A percentile compares a stretch with the other conserved stretches of the same genome.
These are phyloP conservation scores for Tetrapedia diversipes DNA, from an alignment of 2,888 invertebrate species.

Conservation along the genomic window DNA sequence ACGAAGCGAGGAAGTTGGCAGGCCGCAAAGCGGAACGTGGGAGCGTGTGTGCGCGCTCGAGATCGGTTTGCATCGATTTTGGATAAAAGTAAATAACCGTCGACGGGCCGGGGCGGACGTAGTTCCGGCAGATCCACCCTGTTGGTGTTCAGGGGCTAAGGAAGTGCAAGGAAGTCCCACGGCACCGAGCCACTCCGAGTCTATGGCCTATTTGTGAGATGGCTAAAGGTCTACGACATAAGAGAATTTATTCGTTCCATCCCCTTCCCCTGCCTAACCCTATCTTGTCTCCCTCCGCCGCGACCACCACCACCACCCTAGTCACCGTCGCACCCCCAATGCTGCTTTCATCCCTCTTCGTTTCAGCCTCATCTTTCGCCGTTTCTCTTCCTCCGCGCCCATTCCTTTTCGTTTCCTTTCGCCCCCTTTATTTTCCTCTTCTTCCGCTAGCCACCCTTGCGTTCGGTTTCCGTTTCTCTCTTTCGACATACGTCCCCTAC, in stretches of 20 bases:
- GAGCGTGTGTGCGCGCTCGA: too few species aligned
- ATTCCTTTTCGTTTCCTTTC: too few species aligned
- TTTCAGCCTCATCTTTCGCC: not conserved
- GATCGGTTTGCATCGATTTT: conserved; percentile 71
- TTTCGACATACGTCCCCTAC: not conserved
- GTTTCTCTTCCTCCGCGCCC: too few species aligned
- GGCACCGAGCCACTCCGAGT: conserved; percentile 73
- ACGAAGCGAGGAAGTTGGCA: conserved; percentile 21
- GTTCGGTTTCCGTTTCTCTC: not conserved
- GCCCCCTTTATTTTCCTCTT: not conserved
- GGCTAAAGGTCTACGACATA: conserved; percentile 64
- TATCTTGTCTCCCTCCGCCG: conserved; percentile 2
- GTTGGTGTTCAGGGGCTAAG: conserved; percentile 51
- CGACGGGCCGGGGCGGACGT: conserved; percentile 44
- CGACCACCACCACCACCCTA: not conserved
- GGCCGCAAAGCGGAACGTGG: conserved; percentile 10
- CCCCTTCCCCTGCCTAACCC: conserved; percentile 37
- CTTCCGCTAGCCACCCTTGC: too few species aligned
- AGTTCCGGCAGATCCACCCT: conserved; percentile 41
- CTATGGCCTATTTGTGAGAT: conserved; percentile 77
- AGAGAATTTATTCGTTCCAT: conserved; percentile 69
- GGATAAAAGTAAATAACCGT: conserved; percentile 76
- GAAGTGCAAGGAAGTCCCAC: conserved; percentile 68
- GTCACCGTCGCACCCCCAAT: not conserved
- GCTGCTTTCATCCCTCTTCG: not conserved